Base-by-base conservation (phyloP, 2,113 vertebrate species). In the Ailuropoda melanoleuca region DNA sequence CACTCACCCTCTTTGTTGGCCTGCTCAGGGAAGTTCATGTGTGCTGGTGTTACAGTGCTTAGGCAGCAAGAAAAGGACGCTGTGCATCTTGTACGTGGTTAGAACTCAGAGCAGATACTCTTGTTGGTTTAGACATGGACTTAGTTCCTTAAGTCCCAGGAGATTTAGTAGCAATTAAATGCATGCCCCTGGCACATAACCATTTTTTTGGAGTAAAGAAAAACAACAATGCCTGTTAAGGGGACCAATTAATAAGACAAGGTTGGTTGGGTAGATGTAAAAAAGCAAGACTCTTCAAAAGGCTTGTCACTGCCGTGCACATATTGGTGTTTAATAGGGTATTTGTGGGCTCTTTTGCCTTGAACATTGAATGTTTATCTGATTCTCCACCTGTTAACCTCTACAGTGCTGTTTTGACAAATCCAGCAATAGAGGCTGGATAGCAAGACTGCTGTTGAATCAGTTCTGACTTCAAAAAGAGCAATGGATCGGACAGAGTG, bases 381-480 rank as follows among this genome's bases (percentile, higher is more conserved):
- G 75, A 13, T 83, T 87, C 15, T 10, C 50, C 17, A 14, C 11
- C 48, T 75, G 8, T 56, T 87, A 64, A 68, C 81, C 64, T 88
- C 68, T 96, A 37, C 90, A 58, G 46, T 53, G 58, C 66, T 64
- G 9, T 89, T 95, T 86, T 87, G 70, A 62, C 60, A 55, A 56
- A 19, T 70, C 29, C 37, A 64, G 23, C 31, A 14, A 6, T 56
- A 55, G 64, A 81, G 83, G 80, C 34, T 17, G 14, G 50, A 46
- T 7, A 66, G 68, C 17, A 55, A 17, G 83, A 34, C 13, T 85
- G 50, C 39, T 70, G 6, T 53, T 92, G 95, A 97, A 70, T 95
- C 86, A 37, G 13, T 92, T 92, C 66, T 29, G 43, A 83, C 78
- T 89, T 94, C 74, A 70, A 66, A 95, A 70, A 88, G 58, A 84